phyloP scores from a whole-genome alignment of 2,888 invertebrate genomes.

The Ceratothoa steindachneri region DNA sequence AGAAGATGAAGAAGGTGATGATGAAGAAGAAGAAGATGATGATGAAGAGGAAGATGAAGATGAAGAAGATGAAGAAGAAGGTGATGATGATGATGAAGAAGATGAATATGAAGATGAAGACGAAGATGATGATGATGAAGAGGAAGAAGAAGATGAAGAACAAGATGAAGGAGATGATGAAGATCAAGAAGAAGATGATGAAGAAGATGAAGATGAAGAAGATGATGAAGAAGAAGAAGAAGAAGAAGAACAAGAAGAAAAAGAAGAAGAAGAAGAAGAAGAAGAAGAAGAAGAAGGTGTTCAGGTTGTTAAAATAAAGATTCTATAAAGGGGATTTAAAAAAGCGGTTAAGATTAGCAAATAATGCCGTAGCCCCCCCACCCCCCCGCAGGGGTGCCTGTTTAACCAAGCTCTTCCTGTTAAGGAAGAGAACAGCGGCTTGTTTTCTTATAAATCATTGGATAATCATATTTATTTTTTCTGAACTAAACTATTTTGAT shows the following conservation, averaged over 20 bases:
- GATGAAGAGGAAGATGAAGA: neutral
- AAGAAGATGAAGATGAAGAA: constrained; percentile 11
- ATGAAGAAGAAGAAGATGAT: neutral
- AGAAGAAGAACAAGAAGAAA: constrained; percentile 11
- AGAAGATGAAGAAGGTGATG: neutral
- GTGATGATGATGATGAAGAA: neutral
- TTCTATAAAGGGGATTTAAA: too few species aligned
- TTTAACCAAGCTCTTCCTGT: too few species aligned
- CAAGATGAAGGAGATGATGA: constrained; percentile 5
- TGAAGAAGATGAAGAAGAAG: neutral
- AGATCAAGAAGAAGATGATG: constrained; percentile 6
- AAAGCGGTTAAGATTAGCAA: too few species aligned
- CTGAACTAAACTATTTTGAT: too few species aligned
- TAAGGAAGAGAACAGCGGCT: too few species aligned
- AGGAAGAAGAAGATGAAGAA: constrained; percentile 13
- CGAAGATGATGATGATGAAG: constrained; percentile 2
- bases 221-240: constrained; percentile 11
- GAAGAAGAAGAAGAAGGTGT: too few species aligned
- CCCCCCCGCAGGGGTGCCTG: too few species aligned
- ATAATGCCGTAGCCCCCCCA: too few species aligned
- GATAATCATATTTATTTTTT: too few species aligned
- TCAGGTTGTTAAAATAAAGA: too few species aligned
- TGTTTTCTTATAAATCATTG: too few species aligned
- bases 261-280: constrained; percentile 15
- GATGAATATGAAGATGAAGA: constrained; percentile 5